These are phyloP conservation scores for Ataeniobius toweri DNA, from an alignment of 2,797 vertebrate species.

Conservation along the genomic window DNA sequence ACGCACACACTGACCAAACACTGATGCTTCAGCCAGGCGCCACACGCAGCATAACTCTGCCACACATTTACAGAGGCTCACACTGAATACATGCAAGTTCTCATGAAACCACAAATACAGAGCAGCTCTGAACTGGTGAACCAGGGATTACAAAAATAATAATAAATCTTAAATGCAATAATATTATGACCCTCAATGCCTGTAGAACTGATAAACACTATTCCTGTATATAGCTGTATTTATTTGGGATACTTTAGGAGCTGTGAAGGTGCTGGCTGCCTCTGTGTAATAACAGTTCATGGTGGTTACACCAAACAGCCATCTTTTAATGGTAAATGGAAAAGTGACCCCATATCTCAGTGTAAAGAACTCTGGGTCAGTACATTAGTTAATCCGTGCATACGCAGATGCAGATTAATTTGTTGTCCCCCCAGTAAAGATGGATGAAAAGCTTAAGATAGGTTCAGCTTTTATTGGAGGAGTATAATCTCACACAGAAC, in stretches of 20 bases:
- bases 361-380: background rate
- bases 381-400: background rate
- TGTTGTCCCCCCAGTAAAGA: background rate
- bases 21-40: constrained; percentile 27
- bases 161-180: background rate
- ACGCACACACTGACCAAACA: constrained; percentile 21
- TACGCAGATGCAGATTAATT: background rate
- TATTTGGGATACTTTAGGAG: too few species aligned
- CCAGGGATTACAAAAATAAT: background rate
- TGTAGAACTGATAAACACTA: background rate
- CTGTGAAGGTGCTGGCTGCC: background rate
- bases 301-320: background rate
- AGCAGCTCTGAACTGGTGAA: constrained; percentile 6
- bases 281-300: background rate
- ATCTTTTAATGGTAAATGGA: background rate
- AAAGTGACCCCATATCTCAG: background rate
- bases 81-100: constrained; percentile 6
- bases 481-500: background rate
- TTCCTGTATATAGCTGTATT: background rate
- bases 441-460: background rate
- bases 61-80: constrained; percentile 44
- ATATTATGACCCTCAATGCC: too few species aligned
- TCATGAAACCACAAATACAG: constrained; percentile 9
- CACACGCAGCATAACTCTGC: constrained; percentile 52
- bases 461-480: background rate